Percentiles rank a stretch among this genome's conserved stretches.
These are phyloP conservation scores for Ellobius talpinus DNA, from an alignment of 2,113 vertebrate genomes.

Conservation along the genomic window DNA sequence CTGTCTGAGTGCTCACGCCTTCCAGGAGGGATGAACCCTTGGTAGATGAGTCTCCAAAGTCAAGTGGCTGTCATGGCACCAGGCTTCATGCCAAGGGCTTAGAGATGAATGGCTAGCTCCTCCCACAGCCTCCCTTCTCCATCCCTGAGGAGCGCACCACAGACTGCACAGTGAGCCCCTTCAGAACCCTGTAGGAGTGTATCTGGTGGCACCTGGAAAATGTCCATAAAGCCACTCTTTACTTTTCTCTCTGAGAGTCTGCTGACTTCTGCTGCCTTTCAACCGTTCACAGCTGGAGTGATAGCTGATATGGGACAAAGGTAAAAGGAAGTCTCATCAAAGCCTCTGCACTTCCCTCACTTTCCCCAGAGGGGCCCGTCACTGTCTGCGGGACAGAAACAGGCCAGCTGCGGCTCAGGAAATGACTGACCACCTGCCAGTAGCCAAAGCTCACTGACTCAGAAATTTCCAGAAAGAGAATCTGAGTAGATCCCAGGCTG, in stretches of 20 bases:
- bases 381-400: not conserved
- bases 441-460: not conserved
- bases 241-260: conserved; percentile 15
- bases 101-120: not conserved
- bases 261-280: conserved; percentile 17
- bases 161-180: not conserved
- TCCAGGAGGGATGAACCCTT: not conserved
- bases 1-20: not conserved
- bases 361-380: not conserved
- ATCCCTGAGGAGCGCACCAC: not conserved
- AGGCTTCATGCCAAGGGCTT: not conserved
- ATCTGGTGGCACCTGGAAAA: not conserved
- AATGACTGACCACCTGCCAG: not conserved
- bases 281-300: not conserved
- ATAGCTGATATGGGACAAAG: not conserved
- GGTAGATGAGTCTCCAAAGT: not conserved
- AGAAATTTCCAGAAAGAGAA: not conserved
- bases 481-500: not conserved
- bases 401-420: conserved; percentile 9
- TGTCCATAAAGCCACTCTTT: not conserved
- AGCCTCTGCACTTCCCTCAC: not conserved
- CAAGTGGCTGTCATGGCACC: conserved; percentile 14
- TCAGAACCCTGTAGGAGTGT: not conserved
- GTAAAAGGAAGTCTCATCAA: conserved; percentile 11
- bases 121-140: not conserved